Evolutionary conservation across 2,113 vertebrate genomes (phyloP), one percentile per base, ranked within the genome.

Genomic region (Bujurquina vittata): DNA sequence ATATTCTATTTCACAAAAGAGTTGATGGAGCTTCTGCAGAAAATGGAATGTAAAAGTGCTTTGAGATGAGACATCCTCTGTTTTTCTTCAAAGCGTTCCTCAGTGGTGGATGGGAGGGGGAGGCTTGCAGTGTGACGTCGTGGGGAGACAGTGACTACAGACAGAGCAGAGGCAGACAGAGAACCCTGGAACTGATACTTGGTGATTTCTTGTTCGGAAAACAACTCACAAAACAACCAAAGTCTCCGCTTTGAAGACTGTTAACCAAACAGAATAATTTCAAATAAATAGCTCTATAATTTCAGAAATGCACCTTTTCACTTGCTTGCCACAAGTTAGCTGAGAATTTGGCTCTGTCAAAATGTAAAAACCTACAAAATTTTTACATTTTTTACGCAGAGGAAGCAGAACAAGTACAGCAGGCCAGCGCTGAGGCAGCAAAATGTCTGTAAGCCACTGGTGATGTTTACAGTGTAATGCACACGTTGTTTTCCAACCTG

Each of bases 11-110:
- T 54, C 87, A 80, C 18, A 18, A 81, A 65, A 63, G 15, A 12
- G 72, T 20, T 37, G 60, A 86, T 14, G 29, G 26, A 80, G 54
- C 80, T 31, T 79, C 77, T 81, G 67, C 65, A 61, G 43, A 74
- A 81, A 72, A 82, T 54, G 87, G 83, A 91, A 92, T 88, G 83
- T 67, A 77, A 89, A 84, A 85, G 77, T 63, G 67, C 63, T 77
- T 73, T 80, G 87, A 88, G 75, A 87, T 67, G 86, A 84, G 89
- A 77, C 65, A 69, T 87, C 76, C 62, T 87, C 86, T 84, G 84
- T 87, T 88, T 78, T 89, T 87, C 88, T 92, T 90, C 89, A 92
- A 91, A 92, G 90, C 20, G 55, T 74, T 84, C 79, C 85, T 84
- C 37, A 33, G 81, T 33, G 61, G 35, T 76, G 60, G 75, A 80